phyloP scores from a whole-genome alignment of 2,797 vertebrate genomes.

The Limnodromus scolopaceus region DNA sequence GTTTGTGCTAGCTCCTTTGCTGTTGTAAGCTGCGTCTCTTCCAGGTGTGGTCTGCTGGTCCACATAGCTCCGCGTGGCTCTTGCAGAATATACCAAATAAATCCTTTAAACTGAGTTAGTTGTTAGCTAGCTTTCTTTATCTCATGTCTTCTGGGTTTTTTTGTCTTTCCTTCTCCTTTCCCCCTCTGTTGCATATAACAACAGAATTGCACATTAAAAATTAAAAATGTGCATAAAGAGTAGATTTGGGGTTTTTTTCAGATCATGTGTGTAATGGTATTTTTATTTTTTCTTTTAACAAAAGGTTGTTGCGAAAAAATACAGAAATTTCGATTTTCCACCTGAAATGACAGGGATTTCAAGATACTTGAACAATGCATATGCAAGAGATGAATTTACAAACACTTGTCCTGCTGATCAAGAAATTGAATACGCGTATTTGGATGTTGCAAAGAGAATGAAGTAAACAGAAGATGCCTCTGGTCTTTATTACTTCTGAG shows the following conservation, averaged over 20 bases:
- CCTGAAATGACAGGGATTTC: constrained; percentile 90
- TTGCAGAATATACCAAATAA: neutral
- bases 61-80: neutral
- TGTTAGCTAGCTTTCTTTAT: neutral
- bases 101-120: neutral
- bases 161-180: neutral
- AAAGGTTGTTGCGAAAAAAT: constrained; percentile 92
- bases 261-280: neutral
- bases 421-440: constrained; percentile 85
- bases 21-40: neutral
- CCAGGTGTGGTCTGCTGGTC: neutral
- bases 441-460: constrained; percentile 83
- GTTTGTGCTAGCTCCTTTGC: neutral
- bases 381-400: constrained; percentile 90
- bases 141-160: neutral
- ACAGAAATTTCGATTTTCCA: constrained; percentile 91
- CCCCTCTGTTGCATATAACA: rapidly evolving
- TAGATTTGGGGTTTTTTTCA: neutral
- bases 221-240: neutral
- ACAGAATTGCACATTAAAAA: neutral
- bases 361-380: constrained; percentile 89
- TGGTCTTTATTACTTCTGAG: neutral
- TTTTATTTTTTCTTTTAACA: constrained; percentile 31
- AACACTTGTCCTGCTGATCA: constrained; percentile 91
- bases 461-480: constrained; percentile 69